phyloP scores from a whole-genome alignment of 2,888 invertebrate species.

The Synanthedon myopaeformis region DNA sequence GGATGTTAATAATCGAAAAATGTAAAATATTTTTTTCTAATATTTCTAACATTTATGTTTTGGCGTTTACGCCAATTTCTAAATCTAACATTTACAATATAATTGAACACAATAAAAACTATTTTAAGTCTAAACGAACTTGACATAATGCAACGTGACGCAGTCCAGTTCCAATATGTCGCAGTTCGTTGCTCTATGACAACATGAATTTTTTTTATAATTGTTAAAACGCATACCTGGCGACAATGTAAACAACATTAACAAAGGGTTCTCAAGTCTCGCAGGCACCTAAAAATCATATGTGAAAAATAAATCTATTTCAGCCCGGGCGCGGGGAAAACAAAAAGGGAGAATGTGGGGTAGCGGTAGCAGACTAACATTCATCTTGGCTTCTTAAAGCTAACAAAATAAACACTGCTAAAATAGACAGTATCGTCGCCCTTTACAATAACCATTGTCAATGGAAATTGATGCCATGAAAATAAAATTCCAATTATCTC shows the following conservation, averaged over 20 bases:
- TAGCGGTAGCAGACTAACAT: slow-evolving; percentile 69
- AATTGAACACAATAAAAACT: too few relatives aligned
- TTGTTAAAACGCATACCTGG: slow-evolving; percentile 65
- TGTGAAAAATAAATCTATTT: slow-evolving; percentile 51
- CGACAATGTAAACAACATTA: slow-evolving; percentile 72
- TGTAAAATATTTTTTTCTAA: too few relatives aligned
- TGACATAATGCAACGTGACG: too few relatives aligned
- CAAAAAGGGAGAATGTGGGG: slow-evolving; percentile 52
- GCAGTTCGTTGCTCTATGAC: too few relatives aligned
- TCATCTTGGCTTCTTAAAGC: slow-evolving; percentile 68
- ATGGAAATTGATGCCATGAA: too few relatives aligned
- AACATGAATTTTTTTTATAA: too few relatives aligned
- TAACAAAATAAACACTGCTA: slow-evolving; percentile 67
- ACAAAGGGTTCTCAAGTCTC: slow-evolving; percentile 63
- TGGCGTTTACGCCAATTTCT: too few relatives aligned
- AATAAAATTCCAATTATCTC: too few relatives aligned
- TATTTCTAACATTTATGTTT: too few relatives aligned
- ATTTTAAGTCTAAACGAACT: too few relatives aligned
- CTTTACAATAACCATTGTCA: not conserved
- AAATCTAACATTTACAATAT: too few relatives aligned
- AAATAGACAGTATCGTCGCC: slow-evolving; percentile 59
- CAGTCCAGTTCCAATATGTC: slow-evolving; percentile 4
- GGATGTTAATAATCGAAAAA: too few relatives aligned
- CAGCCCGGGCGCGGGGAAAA: slow-evolving; percentile 62
- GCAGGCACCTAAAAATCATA: slow-evolving; percentile 70